Evolutionary conservation across 2,888 invertebrate species (phyloP), one percentile per base, ranked within the genome.

Genomic region (Parnassius glacialis): DNA sequence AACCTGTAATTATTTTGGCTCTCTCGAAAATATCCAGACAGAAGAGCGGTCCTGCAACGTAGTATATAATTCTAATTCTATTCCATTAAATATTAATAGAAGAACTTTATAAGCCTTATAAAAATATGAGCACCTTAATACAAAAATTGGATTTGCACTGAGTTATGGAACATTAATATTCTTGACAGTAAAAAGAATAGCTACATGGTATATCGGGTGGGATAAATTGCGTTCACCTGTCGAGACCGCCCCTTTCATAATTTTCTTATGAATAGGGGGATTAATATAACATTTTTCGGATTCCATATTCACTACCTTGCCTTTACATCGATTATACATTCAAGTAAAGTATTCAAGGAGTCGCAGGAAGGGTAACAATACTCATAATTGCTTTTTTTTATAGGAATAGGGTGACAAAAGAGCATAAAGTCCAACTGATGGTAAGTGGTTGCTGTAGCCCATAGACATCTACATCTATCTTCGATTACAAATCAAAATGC

Each of bases 111-210:
- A 54, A 44, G 11, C 10, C 54, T 44, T 20, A 43, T 16, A 51
- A 58, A 44, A 54, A 58, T 62, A 54, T 45, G 34, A 20, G 45
- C 12, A 50, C 41, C 52, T 57, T 48, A 53, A 48, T 53, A 61
- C 66, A 63, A 68, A 68, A 74, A 74, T 76, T 73, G 71, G 68
- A 70, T 67, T 60, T 65, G 63, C 57, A 56, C 60, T 75, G 75
- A 79, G 74, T 74, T 74, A 77, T 73, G 70, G 70, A 65, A 66
- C 71, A 67, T 69, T 71, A 72, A 71, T 68, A 68, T 68, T 62
- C 63, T 65, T 54, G 70, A 61, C 65, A 63, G 67, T 64, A 64
- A 64, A 68, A 65, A 67, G 66, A 68, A 69, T 62, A 64, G 61
- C 64, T 58, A 60, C 66, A 57, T 60, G 62, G 62, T 64, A 67